Conservation (phyloP, 2,113 vertebrate genomes). For the Jacana jacana region DNA sequence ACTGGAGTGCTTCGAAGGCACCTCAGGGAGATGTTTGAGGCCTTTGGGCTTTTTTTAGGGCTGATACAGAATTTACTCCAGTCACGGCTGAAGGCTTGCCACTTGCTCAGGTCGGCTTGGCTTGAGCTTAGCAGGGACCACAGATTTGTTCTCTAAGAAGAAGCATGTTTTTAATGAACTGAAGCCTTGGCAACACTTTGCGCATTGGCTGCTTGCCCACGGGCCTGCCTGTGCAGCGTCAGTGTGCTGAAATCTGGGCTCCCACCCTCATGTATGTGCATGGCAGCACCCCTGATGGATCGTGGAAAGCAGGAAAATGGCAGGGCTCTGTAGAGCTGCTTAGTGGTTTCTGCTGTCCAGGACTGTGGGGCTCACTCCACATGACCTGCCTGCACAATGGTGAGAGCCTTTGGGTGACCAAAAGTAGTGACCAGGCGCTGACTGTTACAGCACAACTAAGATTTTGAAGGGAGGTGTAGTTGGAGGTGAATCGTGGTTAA, state of each 20-base stretch:
- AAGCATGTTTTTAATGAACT: rapidly evolving
- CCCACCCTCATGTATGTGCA: rapidly evolving
- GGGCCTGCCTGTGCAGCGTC: no score
- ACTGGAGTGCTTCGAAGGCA: rapidly evolving
- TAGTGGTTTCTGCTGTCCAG: neutral
- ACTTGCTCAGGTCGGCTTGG: no score
- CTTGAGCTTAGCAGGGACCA: neutral
- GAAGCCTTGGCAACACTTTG: rapidly evolving
- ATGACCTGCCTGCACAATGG: rapidly evolving
- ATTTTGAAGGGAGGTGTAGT: neutral
- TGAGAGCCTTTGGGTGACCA: neutral
- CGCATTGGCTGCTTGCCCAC: rapidly evolving
- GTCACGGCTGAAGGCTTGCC: neutral
- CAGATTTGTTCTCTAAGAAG: no score
- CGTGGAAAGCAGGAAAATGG: no score
- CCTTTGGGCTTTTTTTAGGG: neutral
- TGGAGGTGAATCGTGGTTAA: neutral
- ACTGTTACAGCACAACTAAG: neutral
- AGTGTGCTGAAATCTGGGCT: neutral
- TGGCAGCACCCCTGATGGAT: rapidly evolving
- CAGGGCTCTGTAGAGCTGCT: neutral
- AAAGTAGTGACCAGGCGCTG: neutral
- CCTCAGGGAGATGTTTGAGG: rapidly evolving
- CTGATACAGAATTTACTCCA: neutral
- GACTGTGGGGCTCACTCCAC: no score